Base-by-base conservation (phyloP, 2,113 vertebrate species). In the Chaetodon auriga region DNA sequence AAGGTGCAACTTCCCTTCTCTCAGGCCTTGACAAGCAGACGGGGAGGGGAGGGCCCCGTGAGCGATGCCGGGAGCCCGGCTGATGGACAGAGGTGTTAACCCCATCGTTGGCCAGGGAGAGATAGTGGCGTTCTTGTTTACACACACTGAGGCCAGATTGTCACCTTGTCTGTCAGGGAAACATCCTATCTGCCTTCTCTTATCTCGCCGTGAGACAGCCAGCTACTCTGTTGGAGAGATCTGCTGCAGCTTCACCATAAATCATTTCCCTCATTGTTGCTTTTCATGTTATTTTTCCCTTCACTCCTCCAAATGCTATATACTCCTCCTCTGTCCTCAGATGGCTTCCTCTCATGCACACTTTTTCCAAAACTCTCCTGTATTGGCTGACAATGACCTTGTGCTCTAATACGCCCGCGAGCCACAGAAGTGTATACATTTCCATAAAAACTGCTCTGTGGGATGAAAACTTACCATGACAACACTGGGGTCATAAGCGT, bases 111-210 rank as follows among this genome's bases (percentile, higher is more conserved):
- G 49, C 48, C 46, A 3, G 71, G 83, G 78, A 69, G 75, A 82
- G 81, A 87, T 81, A 76, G 82, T 65, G 25, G 30, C 57, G 38
- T 55, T 80, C 80, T 82, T 94, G 92, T 90, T 93, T 88, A 90
- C 89, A 86, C 72, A 84, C 70, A 68, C 78, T 12, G 64, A 70
- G 46, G 78, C 81, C 14, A n/a, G 75, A 82, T 90, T 91, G 84
- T 93, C 91, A 90, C 87, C 87, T 82, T 92, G 90, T 90, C 92
- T 86, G 85, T 94, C 88, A 89, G 65, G 63, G 80, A 85, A 82
- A 78, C 69, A 57, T 78, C 78, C 83, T 75, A 84, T 86, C 80
- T 84, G 49, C 83, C 41, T 72, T 63, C 60, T 70, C 75, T 88
- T 89, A 87, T 93, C 90, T 84, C 25, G 1, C 60, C 18, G 45